These are phyloP conservation scores for Chrysoperla carnea DNA, from an alignment of 1,140 invertebrate genomes.

Conservation along the genomic window DNA sequence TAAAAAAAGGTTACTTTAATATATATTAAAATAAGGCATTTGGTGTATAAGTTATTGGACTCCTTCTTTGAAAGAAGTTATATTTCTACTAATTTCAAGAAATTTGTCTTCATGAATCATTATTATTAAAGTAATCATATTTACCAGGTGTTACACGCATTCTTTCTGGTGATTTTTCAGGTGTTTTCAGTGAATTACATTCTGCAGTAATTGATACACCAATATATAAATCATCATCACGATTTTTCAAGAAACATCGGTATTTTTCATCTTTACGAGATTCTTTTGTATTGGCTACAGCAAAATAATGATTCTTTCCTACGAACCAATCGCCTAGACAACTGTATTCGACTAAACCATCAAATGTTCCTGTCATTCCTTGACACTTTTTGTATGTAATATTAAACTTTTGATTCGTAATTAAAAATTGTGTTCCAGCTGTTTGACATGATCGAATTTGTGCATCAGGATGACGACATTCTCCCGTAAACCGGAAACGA, in stretches of 20 bases:
- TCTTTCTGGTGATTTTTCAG: conserved; percentile 83
- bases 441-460: conserved; percentile 88
- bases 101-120: too few species aligned
- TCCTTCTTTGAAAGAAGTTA: too few species aligned
- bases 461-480: conserved; percentile 73
- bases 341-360: conserved; percentile 82
- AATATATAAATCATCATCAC: conserved; percentile 81
- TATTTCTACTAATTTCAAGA: too few species aligned
- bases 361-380: conserved; percentile 69
- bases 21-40: too few species aligned
- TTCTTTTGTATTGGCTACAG: conserved; percentile 86
- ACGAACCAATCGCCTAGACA: conserved; percentile 92
- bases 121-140: too few species aligned
- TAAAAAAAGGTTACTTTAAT: too few species aligned
- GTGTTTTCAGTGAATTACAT: conserved; percentile 80
- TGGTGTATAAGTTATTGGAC: too few species aligned
- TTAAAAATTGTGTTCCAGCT: conserved; percentile 86
- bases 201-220: conserved; percentile 84
- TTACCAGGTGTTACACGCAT: conserved; percentile 56
- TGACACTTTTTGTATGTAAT: conserved; percentile 83
- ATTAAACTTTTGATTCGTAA: conserved; percentile 93
- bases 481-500: conserved; percentile 76
- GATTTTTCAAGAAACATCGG: conserved; percentile 82
- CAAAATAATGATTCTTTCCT: conserved; percentile 88
- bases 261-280: conserved; percentile 87